Evolutionary conservation across 2,888 invertebrate genomes (phyloP).

Genomic region (Oxyscelio sp.): DNA sequence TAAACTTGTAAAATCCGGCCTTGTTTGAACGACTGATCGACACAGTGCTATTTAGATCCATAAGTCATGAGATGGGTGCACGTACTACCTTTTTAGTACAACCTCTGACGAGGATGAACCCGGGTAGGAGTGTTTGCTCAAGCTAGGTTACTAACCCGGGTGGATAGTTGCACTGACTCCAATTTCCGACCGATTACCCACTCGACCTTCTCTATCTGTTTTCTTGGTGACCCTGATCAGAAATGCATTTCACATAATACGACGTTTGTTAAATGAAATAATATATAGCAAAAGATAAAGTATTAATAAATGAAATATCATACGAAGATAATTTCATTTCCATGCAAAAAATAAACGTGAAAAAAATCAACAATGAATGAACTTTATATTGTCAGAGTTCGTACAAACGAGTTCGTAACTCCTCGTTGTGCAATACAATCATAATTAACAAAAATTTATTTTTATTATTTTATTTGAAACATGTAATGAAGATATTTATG

Average conservation of each 20-base stretch:
- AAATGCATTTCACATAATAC: slow-evolving; percentile 57
- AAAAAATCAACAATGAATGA: too few relatives aligned
- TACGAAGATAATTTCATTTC: too few relatives aligned
- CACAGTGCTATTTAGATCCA: slow-evolving; percentile 79
- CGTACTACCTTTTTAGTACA: slow-evolving; percentile 75
- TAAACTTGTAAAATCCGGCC: slow-evolving; percentile 40
- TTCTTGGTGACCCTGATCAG: slow-evolving; percentile 63
- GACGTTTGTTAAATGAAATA: slow-evolving; percentile 55
- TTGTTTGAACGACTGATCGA: slow-evolving; percentile 79
- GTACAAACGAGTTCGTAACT: too few relatives aligned
- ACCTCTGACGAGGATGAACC: slow-evolving; percentile 76
- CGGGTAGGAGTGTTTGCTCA: slow-evolving; percentile 79
- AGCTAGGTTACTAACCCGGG: slow-evolving; percentile 78
- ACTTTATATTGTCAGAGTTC: too few relatives aligned
- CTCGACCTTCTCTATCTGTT: slow-evolving; percentile 72
- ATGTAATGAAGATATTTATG: too few relatives aligned
- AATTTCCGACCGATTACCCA: slow-evolving; percentile 75
- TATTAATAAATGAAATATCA: too few relatives aligned
- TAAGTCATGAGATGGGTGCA: slow-evolving; percentile 82
- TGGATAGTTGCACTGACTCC: slow-evolving; percentile 68
- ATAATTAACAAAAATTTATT: too few relatives aligned
- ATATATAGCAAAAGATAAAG: slow-evolving; percentile 18
- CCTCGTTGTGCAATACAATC: too few relatives aligned
- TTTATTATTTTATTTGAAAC: too few relatives aligned
- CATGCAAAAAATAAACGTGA: too few relatives aligned